These are phyloP conservation scores for Ivindomyrus marchei DNA, from an alignment of 2,113 vertebrate genomes.

Conservation along the genomic window DNA sequence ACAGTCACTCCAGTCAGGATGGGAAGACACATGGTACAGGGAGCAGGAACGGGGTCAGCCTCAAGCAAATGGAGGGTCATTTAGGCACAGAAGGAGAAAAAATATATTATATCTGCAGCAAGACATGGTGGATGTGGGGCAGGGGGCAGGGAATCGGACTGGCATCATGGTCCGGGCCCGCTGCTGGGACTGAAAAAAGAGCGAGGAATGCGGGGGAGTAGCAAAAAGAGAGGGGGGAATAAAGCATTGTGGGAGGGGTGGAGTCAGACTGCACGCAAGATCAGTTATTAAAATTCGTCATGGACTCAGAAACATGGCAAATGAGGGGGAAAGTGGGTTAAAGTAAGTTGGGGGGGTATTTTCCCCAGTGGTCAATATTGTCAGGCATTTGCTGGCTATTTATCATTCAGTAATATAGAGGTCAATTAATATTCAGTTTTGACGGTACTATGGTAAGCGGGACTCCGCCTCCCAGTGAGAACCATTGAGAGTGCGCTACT, in stretches of 20 bases:
- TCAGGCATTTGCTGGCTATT: not conserved
- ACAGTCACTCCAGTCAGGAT: too few species aligned
- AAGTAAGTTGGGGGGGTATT: not conserved
- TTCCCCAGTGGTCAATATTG: not conserved
- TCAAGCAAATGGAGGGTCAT: too few species aligned
- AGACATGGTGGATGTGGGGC: too few species aligned
- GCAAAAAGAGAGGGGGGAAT: not conserved
- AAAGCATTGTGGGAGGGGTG: not conserved
- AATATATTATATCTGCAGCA: too few species aligned
- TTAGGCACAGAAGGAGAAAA: too few species aligned
- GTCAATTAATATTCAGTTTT: slow-evolving; percentile 15
- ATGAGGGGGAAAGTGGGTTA: not conserved
- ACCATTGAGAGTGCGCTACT: not conserved
- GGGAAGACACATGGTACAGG: too few species aligned
- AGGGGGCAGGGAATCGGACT: too few species aligned
- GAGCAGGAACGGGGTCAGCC: too few species aligned
- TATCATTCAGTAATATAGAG: slow-evolving; percentile 11
- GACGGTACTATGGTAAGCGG: not conserved
- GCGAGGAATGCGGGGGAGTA: not conserved
- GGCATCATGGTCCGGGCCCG: not conserved
- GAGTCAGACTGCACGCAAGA: not conserved
- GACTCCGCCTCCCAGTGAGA: not conserved
- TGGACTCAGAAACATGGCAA: not conserved
- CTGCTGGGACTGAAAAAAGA: not conserved
- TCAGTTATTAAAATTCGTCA: not conserved